Percentiles rank a stretch among this genome's conserved stretches.
Conservation (phyloP, 1,140 invertebrate species). For the Heliconius eleuchia region DNA sequence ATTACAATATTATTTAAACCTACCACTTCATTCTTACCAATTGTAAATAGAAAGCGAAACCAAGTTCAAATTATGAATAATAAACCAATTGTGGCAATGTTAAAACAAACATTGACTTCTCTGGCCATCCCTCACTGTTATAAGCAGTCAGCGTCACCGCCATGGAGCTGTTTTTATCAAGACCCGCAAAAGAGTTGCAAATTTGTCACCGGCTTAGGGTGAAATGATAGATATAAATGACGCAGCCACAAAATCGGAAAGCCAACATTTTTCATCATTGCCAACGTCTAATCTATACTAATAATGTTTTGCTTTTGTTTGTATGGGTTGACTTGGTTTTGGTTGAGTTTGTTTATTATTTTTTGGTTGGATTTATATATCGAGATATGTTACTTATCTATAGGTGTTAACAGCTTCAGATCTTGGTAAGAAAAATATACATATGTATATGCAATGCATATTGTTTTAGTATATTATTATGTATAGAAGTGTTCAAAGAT, state of each 20-base stretch:
- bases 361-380: background rate
- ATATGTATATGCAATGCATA: no score
- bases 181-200: constrained; percentile 74
- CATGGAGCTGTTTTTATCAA: constrained; percentile 71
- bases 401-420: background rate
- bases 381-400: no score
- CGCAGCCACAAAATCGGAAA: constrained; percentile 39
- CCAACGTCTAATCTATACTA: constrained; percentile 4
- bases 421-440: background rate
- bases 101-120: background rate
- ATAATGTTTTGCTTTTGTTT: constrained; percentile 13
- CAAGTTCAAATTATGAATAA: background rate
- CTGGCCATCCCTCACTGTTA: constrained; percentile 70
- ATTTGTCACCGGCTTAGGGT: constrained; percentile 73
- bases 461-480: no score
- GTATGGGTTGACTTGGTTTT: background rate
- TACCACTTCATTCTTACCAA: no score
- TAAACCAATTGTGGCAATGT: background rate
- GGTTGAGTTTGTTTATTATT: background rate
- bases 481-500: no score
- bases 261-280: constrained; percentile 45
- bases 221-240: constrained; percentile 74
- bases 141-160: constrained; percentile 54
- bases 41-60: no score
- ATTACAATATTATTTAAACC: no score